Evolutionary conservation across 2,797 vertebrate species (phyloP).

Genomic region (Zalophus californianus): DNA sequence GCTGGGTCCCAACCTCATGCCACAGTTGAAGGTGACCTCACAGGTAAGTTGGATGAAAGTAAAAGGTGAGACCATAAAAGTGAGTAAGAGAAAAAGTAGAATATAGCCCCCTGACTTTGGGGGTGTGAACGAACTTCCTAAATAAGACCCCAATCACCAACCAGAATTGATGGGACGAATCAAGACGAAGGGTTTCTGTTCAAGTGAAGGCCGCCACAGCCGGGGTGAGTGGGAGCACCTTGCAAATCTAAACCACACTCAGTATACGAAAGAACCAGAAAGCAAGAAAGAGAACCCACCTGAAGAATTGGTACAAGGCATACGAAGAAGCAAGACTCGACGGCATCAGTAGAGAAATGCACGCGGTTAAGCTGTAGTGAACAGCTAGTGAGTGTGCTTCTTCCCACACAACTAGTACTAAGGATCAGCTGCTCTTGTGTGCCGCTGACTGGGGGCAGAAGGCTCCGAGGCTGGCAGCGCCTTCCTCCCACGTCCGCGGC

Average conservation of each 20-base stretch:
- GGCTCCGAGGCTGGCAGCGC: too few species aligned
- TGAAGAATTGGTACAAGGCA: background rate
- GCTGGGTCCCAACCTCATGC: background rate
- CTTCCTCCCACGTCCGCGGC: background rate
- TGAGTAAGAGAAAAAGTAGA: background rate
- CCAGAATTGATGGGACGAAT: background rate
- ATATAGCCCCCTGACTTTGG: background rate
- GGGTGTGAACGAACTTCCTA: background rate
- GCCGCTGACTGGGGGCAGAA: background rate
- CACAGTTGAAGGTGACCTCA: background rate
- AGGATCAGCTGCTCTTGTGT: rapidly evolving
- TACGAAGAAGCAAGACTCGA: background rate
- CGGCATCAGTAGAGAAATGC: background rate
- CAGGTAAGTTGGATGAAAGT: background rate
- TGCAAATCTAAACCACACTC: background rate
- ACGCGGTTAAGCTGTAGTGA: rapidly evolving
- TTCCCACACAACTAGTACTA: background rate
- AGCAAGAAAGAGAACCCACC: too few species aligned
- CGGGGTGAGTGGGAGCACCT: too few species aligned
- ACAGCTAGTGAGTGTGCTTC: background rate
- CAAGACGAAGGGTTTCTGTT: background rate
- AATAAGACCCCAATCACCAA: too few species aligned
- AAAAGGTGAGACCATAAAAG: background rate
- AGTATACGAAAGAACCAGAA: too few species aligned
- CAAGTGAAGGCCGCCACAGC: background rate